Base-by-base conservation (phyloP, 2,888 invertebrate species). In the Philereme vetulata region DNA sequence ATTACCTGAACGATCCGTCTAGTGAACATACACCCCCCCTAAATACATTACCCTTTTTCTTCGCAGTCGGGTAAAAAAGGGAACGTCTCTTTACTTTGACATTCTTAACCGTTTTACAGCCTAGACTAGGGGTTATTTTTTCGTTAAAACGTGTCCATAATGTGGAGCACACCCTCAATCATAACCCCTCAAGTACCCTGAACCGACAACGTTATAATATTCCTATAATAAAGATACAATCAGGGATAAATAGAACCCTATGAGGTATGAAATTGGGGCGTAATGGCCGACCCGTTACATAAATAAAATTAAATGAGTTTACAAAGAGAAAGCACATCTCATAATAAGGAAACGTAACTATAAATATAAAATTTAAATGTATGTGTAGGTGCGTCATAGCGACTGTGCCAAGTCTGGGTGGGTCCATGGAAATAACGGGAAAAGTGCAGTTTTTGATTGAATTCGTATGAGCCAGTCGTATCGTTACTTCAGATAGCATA, bases 301-400 rank as follows among this genome's bases (percentile, higher is more conserved):
- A 64, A 64, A 66, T 64, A 65, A 64, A 48, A 54, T 49, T 56
- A 65, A 62, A 65, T 62, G 65, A 62, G 65, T 57, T 63, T 63
- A 65, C 62, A 62, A 56, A 63, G 55, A 54, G 51, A 62, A 50
- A 56, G 44, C 58, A 62, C 62, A 62, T 63, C 60, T 64, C 63
- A 67, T 65, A 71, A 65, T 69, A 70, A 73, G 69, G 68, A 69
- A 68, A 60, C 69, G 65, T 60, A 67, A 70, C 67, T 75, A 76
- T 76, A 70, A 76, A 73, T 76, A 76, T 76, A 76, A 72, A 76
- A 77, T 75, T 72, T 75, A 71, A 72, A 74, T 21, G 21, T 21
- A 21, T 21, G 74, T 77, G 75, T 73, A 71, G 70, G 60, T 72
- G 75, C 72, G 72, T 69, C 60, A 70, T 68, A 56, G 71, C 62